These are phyloP conservation scores for Periophthalmus magnuspinnatus DNA, from an alignment of 2,797 vertebrate species.

Conservation along the genomic window DNA sequence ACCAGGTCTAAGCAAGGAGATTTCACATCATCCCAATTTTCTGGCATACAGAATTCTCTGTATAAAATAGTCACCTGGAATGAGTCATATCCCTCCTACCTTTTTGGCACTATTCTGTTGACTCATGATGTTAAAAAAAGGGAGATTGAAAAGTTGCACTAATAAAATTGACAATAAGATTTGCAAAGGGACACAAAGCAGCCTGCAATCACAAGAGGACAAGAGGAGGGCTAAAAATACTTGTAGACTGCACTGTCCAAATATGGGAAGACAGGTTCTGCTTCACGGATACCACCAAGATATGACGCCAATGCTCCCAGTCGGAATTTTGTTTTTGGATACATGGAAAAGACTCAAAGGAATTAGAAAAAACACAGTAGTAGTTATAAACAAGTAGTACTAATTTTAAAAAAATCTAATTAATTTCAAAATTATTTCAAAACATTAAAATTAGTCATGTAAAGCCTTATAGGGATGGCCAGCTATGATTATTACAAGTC, in stretches of 20 bases:
- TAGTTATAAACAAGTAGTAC: too few species aligned
- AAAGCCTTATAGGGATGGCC: too few species aligned
- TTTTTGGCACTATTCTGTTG: slow-evolving; percentile 27
- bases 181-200: slow-evolving; percentile 55
- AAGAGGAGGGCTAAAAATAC: slow-evolving; percentile 79
- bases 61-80: slow-evolving; percentile 23
- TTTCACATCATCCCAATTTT: slow-evolving; percentile 19
- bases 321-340: neutral
- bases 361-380: too few species aligned
- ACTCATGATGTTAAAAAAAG: slow-evolving; percentile 18
- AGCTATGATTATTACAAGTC: too few species aligned
- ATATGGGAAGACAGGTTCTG: slow-evolving; percentile 71
- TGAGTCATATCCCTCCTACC: slow-evolving; percentile 45
- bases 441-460: too few species aligned
- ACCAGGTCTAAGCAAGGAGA: neutral
- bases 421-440: too few species aligned
- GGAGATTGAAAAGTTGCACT: slow-evolving; percentile 43
- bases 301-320: slow-evolving; percentile 51
- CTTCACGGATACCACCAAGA: slow-evolving; percentile 22
- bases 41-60: slow-evolving; percentile 14
- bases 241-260: slow-evolving; percentile 64
- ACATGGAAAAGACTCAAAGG: neutral
- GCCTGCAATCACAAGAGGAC: slow-evolving; percentile 67
- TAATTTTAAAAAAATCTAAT: too few species aligned
- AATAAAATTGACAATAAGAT: slow-evolving; percentile 46